Evolutionary conservation across 2,888 invertebrate species (phyloP).

Genomic region (Callosobruchus maculatus): DNA sequence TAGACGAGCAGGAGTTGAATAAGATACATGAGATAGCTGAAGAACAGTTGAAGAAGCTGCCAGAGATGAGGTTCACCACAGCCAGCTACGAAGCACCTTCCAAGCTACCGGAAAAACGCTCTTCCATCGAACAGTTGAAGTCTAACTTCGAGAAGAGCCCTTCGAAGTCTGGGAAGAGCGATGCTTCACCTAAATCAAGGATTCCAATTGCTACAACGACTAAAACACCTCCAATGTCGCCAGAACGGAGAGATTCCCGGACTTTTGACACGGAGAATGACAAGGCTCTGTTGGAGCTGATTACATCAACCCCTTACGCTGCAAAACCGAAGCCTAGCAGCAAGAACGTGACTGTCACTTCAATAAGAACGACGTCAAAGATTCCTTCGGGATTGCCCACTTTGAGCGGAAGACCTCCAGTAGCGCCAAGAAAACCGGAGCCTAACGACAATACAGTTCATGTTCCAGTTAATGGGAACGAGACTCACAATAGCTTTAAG

Average conservation of each 20-base stretch:
- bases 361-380: constrained; percentile 59
- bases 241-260: constrained; percentile 42
- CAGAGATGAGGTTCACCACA: constrained; percentile 61
- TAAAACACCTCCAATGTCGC: constrained; percentile 47
- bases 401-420: constrained; percentile 47
- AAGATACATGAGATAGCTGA: constrained; percentile 47
- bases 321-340: constrained; percentile 27
- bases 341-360: constrained; percentile 61
- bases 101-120: constrained; percentile 58
- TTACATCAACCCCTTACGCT: constrained; percentile 42
- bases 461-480: constrained; percentile 39
- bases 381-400: constrained; percentile 47
- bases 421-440: constrained; percentile 51
- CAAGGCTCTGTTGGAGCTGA: constrained; percentile 44
- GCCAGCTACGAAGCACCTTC: constrained; percentile 59
- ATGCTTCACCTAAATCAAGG: constrained; percentile 38
- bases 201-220: constrained; percentile 44
- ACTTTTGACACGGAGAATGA: constrained; percentile 42
- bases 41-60: constrained; percentile 46
- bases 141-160: constrained; percentile 48
- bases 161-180: constrained; percentile 28
- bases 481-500: constrained; percentile 42
- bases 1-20: constrained; percentile 39
- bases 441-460: constrained; percentile 39
- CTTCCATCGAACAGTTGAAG: constrained; percentile 54